Evolutionary conservation across 1,140 invertebrate species (phyloP), one percentile per base, ranked within the genome.

Genomic region (Asobara japonica): DNA sequence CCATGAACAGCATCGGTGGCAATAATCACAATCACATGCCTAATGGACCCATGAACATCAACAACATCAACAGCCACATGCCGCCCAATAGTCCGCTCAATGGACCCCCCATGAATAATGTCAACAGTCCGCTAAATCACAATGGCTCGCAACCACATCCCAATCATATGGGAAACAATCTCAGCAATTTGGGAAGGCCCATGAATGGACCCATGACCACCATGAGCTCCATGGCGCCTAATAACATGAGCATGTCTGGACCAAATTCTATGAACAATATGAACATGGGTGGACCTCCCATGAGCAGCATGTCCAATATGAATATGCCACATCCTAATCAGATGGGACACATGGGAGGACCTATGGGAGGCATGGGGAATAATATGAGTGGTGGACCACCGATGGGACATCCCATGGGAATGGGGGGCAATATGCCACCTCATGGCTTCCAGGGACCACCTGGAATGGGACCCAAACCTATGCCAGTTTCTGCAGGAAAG

Each of bases 401-500:
- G 18, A 84, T 85, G 78, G 84, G 85, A 13, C 87, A 87, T 81
- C 84, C 86, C 0, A 86, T 88, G 68, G 88, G 86, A 67, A 86
- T 87, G 74, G 80, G 78, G 25, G 83, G 82, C 4, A 80, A 84
- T 11, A 82, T 86, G 78, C 83, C 85, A 18, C 85, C 83, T 11
- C 87, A 87, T 83, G 88, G 87, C 45, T 86, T 87, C 72, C 84
- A 88, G 77, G 84, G 87, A 65, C 83, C 87, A 38, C 84, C 84
- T 0, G 81, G 85, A 25, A 85, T 88, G 83, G 85, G 87, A 38
- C 88, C 90, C 8, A 92, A 91, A 78, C 93, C 94, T 25, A 95
- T 96, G 94, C 93, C 95, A 78, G 94, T 96, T 61, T 94, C 94
- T 85, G 94, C 94, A 45, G 95, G 94, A 36, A 96, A 96, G 90